These are phyloP conservation scores for Philhelius pedissequus DNA, from an alignment of 2,888 invertebrate species.

Conservation along the genomic window DNA sequence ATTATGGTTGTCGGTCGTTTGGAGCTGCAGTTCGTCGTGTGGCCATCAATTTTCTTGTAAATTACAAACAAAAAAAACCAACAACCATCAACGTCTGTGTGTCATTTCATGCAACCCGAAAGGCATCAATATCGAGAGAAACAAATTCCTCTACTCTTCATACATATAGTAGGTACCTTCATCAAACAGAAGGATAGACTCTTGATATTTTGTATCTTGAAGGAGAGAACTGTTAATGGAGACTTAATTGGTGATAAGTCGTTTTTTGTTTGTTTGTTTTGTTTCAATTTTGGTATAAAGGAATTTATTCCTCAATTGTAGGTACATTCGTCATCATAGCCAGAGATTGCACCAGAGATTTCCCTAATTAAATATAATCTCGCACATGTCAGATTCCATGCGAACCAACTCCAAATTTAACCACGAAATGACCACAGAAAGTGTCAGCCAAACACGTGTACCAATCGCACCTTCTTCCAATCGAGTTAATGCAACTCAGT, in stretches of 20 bases:
- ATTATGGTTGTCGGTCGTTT: neutral
- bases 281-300: neutral
- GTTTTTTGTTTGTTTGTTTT: neutral
- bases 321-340: neutral
- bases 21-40: slow-evolving; percentile 28
- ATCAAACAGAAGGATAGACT: neutral
- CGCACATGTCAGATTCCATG: slow-evolving; percentile 30
- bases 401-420: slow-evolving; percentile 37
- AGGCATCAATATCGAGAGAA: slow-evolving; percentile 1
- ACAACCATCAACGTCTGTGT: slow-evolving; percentile 10
- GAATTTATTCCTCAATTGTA: neutral
- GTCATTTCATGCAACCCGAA: slow-evolving; percentile 44
- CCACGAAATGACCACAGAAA: slow-evolving; percentile 55
- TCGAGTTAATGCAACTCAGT: neutral
- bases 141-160: neutral
- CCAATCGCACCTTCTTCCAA: slow-evolving; percentile 57
- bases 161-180: too few species aligned
- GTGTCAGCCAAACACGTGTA: slow-evolving; percentile 65
- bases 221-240: slow-evolving; percentile 19
- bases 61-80: slow-evolving; percentile 44
- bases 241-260: slow-evolving; percentile 24
- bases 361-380: slow-evolving; percentile 49
- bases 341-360: neutral
- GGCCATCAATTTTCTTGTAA: slow-evolving; percentile 58
- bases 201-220: neutral